A percentile compares a stretch with the other conserved stretches of the same genome.
Conservation (phyloP, 2,888 invertebrate genomes). For the Aspidiotus destructor region DNA sequence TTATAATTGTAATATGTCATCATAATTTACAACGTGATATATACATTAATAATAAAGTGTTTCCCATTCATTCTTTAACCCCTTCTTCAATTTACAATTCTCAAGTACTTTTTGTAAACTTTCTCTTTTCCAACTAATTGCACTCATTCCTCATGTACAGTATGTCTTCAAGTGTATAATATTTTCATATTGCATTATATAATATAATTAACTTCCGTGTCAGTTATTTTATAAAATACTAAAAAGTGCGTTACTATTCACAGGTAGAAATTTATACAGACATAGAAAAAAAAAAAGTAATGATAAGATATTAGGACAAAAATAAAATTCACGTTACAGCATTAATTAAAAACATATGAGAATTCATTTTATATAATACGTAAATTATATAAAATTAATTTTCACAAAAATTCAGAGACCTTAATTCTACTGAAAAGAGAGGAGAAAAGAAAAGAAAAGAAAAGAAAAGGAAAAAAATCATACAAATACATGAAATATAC, state of each 20-base stretch:
- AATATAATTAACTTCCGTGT: background rate
- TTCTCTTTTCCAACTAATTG: too few species aligned
- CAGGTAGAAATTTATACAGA: slow-evolving; percentile 10
- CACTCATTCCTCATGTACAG: background rate
- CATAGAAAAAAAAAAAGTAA: slow-evolving; percentile 13
- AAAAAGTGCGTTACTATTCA: slow-evolving; percentile 29
- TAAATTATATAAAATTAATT: too few species aligned
- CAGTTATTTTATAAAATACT: slow-evolving; percentile 24
- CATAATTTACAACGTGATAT: slow-evolving; percentile 12
- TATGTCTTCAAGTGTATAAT: background rate
- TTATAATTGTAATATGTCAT: background rate
- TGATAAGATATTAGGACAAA: slow-evolving; percentile 20
- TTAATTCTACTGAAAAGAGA: background rate
- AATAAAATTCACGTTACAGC: background rate
- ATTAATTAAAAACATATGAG: too few species aligned
- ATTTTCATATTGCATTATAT: background rate
- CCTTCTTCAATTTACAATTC: too few species aligned
- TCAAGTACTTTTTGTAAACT: too few species aligned
- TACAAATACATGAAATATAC: too few species aligned
- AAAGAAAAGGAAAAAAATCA: background rate
- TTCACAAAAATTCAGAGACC: background rate
- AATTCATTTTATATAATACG: too few species aligned
- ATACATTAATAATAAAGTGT: slow-evolving; percentile 1
- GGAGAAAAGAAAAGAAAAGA: background rate
- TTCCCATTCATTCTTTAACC: too few species aligned